Conservation (phyloP, 2,113 vertebrate genomes). For the Podocnemis expansa region DNA sequence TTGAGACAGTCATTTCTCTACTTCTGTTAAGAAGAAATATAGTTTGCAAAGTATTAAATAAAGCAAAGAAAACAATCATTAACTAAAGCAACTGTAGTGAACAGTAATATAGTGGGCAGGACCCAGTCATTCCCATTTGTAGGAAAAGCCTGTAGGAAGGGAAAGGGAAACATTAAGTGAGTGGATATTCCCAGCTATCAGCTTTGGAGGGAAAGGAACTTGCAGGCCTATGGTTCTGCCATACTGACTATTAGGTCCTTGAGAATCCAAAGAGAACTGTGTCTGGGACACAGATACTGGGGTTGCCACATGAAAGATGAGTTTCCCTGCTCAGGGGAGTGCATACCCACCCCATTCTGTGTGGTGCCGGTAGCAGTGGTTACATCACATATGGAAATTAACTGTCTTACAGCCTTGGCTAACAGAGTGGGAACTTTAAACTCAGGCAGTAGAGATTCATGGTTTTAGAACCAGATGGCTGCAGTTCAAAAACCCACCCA, state of each 20-base stretch:
- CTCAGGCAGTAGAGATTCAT: background rate
- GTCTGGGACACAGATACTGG: background rate
- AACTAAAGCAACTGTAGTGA: background rate
- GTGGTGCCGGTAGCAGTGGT: background rate
- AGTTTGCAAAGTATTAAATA: background rate
- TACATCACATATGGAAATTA: background rate
- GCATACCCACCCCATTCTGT: background rate
- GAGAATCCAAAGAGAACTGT: background rate
- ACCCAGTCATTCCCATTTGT: too few species aligned
- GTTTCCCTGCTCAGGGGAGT: too few species aligned
- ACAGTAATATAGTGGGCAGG: background rate
- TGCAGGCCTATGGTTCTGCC: background rate
- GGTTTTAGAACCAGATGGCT: background rate
- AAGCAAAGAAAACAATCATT: background rate
- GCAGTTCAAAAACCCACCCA: background rate
- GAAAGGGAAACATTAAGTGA: background rate
- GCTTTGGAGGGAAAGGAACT: background rate
- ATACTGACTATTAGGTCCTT: background rate
- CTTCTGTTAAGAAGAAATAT: background rate
- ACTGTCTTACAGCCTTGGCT: background rate
- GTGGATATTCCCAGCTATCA: background rate
- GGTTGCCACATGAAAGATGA: background rate
- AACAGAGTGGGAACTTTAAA: background rate
- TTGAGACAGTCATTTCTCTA: background rate
- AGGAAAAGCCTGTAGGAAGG: background rate